phyloP scores from a whole-genome alignment of 2,113 vertebrate genomes.

The Periophthalmus modestus region DNA sequence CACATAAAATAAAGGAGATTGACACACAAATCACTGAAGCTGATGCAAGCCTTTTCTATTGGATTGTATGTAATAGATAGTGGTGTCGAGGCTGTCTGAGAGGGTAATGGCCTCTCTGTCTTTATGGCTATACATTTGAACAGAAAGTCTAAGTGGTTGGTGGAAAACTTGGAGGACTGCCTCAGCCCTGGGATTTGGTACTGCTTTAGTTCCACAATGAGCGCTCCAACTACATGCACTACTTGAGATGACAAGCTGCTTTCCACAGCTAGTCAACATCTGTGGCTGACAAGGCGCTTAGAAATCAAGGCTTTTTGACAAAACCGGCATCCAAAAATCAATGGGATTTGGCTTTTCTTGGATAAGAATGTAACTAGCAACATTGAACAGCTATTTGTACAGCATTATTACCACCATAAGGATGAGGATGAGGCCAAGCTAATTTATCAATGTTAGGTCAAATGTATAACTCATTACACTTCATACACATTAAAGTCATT shows the following conservation, averaged over 20 bases:
- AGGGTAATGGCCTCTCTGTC: conserved; percentile 41
- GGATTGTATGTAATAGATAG: conserved; percentile 49
- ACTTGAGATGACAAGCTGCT: conserved; percentile 54
- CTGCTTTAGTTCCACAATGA: conserved; percentile 50
- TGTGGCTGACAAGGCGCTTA: conserved; percentile 50
- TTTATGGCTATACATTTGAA: conserved; percentile 46
- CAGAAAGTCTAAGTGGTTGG: conserved; percentile 49
- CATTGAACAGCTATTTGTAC: background rate
- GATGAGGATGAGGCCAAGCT: background rate
- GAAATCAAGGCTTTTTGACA: conserved; percentile 41
- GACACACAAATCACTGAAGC: conserved; percentile 52
- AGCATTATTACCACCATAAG: background rate
- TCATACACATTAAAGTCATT: background rate
- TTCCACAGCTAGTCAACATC: conserved; percentile 48
- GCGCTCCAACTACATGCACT: conserved; percentile 46
- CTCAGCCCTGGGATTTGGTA: conserved; percentile 39
- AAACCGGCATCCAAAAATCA: conserved; percentile 31
- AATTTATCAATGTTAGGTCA: background rate
- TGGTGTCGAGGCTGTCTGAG: conserved; percentile 50
- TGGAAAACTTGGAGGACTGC: conserved; percentile 47
- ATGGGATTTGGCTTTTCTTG: background rate
- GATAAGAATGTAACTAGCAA: conserved; percentile 1
- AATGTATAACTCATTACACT: background rate
- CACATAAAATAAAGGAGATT: conserved; percentile 42
- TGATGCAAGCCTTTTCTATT: conserved; percentile 34